phyloP scores from a whole-genome alignment of 2,113 vertebrate genomes.

The Periophthalmus modestus region DNA sequence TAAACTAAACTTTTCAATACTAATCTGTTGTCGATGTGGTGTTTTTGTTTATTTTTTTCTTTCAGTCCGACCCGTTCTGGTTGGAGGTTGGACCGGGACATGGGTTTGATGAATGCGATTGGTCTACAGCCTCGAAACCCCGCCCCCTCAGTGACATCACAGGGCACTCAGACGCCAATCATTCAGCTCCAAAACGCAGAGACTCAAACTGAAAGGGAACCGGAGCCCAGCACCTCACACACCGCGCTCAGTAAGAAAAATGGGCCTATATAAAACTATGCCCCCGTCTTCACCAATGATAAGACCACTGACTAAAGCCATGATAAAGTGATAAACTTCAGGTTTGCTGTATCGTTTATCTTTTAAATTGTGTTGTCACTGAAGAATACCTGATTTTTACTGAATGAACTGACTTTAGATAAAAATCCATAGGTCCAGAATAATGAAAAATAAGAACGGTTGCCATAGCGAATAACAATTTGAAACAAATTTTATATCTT shows the following conservation, averaged over 20 bases:
- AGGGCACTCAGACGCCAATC: constrained; percentile 94
- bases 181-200: constrained; percentile 94
- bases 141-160: constrained; percentile 93
- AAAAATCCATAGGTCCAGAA: no score
- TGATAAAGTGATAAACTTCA: no score
- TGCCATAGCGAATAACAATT: no score
- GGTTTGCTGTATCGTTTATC: no score
- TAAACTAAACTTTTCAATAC: no score
- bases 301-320: not conserved
- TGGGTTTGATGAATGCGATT: constrained; percentile 98
- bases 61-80: constrained; percentile 88
- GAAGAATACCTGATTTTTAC: no score
- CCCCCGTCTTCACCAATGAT: no score
- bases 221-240: constrained; percentile 80
- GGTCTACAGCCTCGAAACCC: constrained; percentile 95
- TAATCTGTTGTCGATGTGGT: not conserved
- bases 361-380: no score
- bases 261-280: no score
- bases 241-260: constrained; percentile 24
- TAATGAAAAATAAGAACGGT: no score
- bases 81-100: constrained; percentile 94
- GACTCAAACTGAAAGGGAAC: constrained; percentile 94
- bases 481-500: no score
- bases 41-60: not conserved
- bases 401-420: no score